These are phyloP conservation scores for Holocentrus rufus DNA, from an alignment of 2,797 vertebrate species.

Conservation along the genomic window DNA sequence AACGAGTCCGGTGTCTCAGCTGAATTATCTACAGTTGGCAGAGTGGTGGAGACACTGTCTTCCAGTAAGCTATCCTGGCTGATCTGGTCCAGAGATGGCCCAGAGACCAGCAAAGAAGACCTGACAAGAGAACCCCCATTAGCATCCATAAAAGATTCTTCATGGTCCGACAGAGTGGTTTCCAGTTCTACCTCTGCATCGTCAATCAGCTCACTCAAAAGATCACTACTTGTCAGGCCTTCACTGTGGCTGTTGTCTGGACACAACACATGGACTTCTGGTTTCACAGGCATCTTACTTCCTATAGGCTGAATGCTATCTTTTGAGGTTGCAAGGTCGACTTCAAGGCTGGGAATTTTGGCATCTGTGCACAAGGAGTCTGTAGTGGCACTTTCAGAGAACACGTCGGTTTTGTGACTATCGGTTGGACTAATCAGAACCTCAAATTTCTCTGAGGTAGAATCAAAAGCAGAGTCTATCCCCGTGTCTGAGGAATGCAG, in stretches of 20 bases:
- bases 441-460: slow-evolving; percentile 75
- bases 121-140: slow-evolving; percentile 68
- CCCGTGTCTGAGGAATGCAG: slow-evolving; percentile 68
- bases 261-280: slow-evolving; percentile 46
- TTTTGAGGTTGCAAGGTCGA: slow-evolving; percentile 61
- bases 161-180: slow-evolving; percentile 67
- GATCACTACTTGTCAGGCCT: slow-evolving; percentile 75
- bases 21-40: slow-evolving; percentile 82
- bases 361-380: slow-evolving; percentile 79
- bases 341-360: slow-evolving; percentile 79
- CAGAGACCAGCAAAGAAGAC: slow-evolving; percentile 79
- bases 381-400: slow-evolving; percentile 69
- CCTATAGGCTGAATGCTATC: slow-evolving; percentile 45
- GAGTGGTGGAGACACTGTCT: slow-evolving; percentile 84
- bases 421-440: slow-evolving; percentile 60
- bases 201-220: slow-evolving; percentile 73
- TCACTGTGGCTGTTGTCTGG: slow-evolving; percentile 67
- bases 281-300: slow-evolving; percentile 50
- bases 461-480: slow-evolving; percentile 75
- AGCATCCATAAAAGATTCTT: slow-evolving; percentile 73
- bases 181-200: slow-evolving; percentile 73
- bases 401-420: slow-evolving; percentile 59
- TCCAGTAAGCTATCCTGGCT: slow-evolving; percentile 94
- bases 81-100: slow-evolving; percentile 86
- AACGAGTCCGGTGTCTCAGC: slow-evolving; percentile 92